phyloP scores from a whole-genome alignment of 2,113 vertebrate species.

The Dissostichus mawsoni region DNA sequence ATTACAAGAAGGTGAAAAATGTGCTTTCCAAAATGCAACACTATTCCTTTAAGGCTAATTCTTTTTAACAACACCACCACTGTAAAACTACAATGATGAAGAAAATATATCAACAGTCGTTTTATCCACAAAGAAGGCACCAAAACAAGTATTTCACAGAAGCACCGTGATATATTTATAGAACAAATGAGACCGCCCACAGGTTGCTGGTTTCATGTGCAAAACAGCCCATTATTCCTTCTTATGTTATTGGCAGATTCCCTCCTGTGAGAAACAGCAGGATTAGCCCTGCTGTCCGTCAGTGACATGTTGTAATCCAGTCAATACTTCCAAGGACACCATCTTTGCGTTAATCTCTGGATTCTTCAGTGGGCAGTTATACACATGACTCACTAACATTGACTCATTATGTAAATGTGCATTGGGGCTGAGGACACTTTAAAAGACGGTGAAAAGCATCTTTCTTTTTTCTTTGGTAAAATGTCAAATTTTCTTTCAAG shows the following conservation, averaged over 20 bases:
- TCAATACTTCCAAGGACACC: slow-evolving; percentile 69
- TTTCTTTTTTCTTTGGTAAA: slow-evolving; percentile 18
- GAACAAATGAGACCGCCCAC: slow-evolving; percentile 33
- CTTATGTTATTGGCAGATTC: slow-evolving; percentile 43
- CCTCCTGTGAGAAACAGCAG: slow-evolving; percentile 37
- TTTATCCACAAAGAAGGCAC: slow-evolving; percentile 8
- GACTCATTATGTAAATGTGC: slow-evolving; percentile 60
- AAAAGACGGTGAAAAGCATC: slow-evolving; percentile 24
- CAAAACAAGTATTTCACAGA: slow-evolving; percentile 20
- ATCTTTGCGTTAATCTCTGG: slow-evolving; percentile 21
- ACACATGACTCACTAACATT: slow-evolving; percentile 38
- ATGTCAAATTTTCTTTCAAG: slow-evolving; percentile 44
- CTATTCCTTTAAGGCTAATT: too few relatives aligned
- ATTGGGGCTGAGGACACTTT: slow-evolving; percentile 49
- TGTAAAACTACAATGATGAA: neutral
- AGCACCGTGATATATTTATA: slow-evolving; percentile 17
- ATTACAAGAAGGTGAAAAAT: too few relatives aligned
- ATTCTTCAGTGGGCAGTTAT: slow-evolving; percentile 31
- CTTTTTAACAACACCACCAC: neutral
- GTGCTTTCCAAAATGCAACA: too few relatives aligned
- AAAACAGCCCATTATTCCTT: slow-evolving; percentile 51
- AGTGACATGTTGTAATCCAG: slow-evolving; percentile 44
- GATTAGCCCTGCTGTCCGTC: slow-evolving; percentile 48
- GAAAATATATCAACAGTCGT: slow-evolving; percentile 7
- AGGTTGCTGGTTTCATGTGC: slow-evolving; percentile 36